phyloP scores from a whole-genome alignment of 2,888 invertebrate genomes.

The Ethmia dodecea region DNA sequence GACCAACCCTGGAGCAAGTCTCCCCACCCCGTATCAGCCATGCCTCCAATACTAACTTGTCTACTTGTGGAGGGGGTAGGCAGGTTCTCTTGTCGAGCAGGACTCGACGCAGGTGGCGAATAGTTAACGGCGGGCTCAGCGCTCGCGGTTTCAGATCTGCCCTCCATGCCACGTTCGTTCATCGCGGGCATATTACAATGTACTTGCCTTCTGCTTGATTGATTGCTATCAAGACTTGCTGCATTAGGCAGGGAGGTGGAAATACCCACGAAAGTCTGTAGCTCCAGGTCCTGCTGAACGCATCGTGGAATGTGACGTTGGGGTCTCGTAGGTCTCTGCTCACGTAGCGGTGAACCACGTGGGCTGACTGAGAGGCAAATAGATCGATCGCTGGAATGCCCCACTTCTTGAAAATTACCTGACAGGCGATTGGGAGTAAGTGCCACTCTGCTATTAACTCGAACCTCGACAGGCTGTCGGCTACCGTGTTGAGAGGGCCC shows the following conservation, averaged over 20 bases:
- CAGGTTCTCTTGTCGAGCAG: not conserved
- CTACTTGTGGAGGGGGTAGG: not conserved
- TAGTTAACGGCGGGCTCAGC: not conserved
- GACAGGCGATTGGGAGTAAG: not conserved
- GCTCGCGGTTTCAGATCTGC: not conserved
- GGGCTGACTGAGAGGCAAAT: conserved; percentile 8
- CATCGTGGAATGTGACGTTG: conserved; percentile 2
- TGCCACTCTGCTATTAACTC: conserved; percentile 19
- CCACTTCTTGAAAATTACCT: conserved; percentile 4
- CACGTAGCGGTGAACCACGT: conserved; percentile 11
- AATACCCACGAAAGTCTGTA: conserved; percentile 13
- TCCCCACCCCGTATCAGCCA: not conserved
- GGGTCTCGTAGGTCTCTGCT: conserved; percentile 2
- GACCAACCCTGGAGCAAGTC: not conserved
- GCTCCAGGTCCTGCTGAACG: conserved; percentile 16
- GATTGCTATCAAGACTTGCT: not conserved
- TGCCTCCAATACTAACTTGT: not conserved
- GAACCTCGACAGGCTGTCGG: conserved; percentile 20
- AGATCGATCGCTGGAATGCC: conserved; percentile 13
- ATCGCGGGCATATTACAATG: not conserved
- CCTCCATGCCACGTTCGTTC: not conserved
- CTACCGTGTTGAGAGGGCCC: conserved; percentile 21
- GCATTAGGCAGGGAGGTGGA: conserved; percentile 16
- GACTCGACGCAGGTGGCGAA: not conserved
- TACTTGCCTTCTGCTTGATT: not conserved